Evolutionary conservation across 2,797 vertebrate species (phyloP).

Genomic region (Neostethus bicornis): DNA sequence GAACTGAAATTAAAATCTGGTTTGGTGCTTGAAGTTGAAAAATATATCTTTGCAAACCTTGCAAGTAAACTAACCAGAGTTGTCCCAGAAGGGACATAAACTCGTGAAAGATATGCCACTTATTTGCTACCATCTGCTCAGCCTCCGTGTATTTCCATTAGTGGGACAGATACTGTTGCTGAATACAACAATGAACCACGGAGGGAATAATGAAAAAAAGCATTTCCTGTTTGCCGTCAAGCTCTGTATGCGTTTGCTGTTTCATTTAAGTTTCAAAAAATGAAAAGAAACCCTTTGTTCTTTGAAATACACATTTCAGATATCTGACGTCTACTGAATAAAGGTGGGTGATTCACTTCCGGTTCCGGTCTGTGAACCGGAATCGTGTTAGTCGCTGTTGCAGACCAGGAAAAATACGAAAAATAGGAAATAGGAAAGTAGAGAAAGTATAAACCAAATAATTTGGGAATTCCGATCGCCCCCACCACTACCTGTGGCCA

Average conservation of each 20-base stretch:
- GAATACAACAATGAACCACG: slow-evolving; percentile 48
- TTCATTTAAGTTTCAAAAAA: slow-evolving; percentile 41
- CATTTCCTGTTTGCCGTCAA: slow-evolving; percentile 10
- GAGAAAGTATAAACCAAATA: too few species aligned
- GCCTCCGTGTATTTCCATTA: slow-evolving; percentile 52
- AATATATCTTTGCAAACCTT: slow-evolving; percentile 45
- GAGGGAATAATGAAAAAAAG: slow-evolving; percentile 33
- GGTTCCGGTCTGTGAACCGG: too few species aligned
- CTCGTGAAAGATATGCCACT: slow-evolving; percentile 59
- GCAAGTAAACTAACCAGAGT: slow-evolving; percentile 43
- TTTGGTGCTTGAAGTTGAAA: slow-evolving; percentile 31
- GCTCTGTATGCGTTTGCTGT: slow-evolving; percentile 20
- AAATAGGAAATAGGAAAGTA: too few species aligned
- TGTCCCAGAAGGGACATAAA: slow-evolving; percentile 63
- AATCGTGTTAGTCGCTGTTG: too few species aligned
- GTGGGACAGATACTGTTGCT: slow-evolving; percentile 50
- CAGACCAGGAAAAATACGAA: too few species aligned
- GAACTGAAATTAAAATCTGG: slow-evolving; percentile 38
- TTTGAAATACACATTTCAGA: not conserved
- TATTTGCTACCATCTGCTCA: slow-evolving; percentile 72
- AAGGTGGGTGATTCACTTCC: not conserved
- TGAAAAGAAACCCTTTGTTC: slow-evolving; percentile 31
- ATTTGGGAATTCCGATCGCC: too few species aligned
- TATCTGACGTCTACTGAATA: not conserved
- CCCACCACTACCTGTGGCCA: too few species aligned